Conservation (phyloP, 2,888 invertebrate genomes). For the Conistra vaccinii region DNA sequence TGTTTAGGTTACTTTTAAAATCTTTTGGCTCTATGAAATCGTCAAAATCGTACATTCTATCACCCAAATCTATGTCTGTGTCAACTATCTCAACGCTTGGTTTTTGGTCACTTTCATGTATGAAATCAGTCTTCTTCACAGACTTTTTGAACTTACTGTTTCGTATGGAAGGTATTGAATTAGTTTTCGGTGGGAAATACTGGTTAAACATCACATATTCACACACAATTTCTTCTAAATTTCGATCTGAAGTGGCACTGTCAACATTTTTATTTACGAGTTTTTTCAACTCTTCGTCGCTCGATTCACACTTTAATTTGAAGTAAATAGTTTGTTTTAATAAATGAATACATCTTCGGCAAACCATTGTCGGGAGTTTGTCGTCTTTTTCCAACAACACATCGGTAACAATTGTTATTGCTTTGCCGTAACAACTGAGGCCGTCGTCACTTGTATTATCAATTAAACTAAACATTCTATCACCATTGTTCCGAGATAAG, state of each 20-base stretch:
- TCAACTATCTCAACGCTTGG: not conserved
- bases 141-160: constrained; percentile 4
- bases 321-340: constrained; percentile 82
- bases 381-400: constrained; percentile 75
- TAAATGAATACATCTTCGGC: constrained; percentile 77
- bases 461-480: constrained; percentile 78
- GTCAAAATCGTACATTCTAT: constrained; percentile 44
- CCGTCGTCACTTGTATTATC: constrained; percentile 74
- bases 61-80: not conserved
- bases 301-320: constrained; percentile 81
- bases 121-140: not conserved
- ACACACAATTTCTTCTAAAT: constrained; percentile 72
- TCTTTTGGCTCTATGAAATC: constrained; percentile 45
- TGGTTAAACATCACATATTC: constrained; percentile 74
- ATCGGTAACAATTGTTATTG: constrained; percentile 75
- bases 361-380: constrained; percentile 79
- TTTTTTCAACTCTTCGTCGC: constrained; percentile 72
- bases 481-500: constrained; percentile 71
- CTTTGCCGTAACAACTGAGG: constrained; percentile 79
- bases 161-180: constrained; percentile 1
- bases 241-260: constrained; percentile 37
- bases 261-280: constrained; percentile 58
- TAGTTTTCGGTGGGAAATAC: constrained; percentile 67
- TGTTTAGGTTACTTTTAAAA: not conserved
- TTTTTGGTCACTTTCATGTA: not conserved